phyloP scores from a whole-genome alignment of 2,113 vertebrate species.

The Jacana jacana region DNA sequence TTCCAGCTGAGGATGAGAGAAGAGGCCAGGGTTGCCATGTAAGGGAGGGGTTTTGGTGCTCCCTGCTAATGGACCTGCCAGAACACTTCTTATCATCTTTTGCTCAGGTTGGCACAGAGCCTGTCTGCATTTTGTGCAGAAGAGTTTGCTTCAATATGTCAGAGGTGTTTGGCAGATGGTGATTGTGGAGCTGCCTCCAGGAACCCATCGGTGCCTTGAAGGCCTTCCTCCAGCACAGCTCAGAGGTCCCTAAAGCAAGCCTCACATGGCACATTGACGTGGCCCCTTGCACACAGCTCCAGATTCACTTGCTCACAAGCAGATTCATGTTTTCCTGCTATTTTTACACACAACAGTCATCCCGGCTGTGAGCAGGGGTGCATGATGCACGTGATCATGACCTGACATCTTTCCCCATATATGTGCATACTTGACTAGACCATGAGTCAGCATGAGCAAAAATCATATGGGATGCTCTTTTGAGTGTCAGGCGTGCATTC shows the following conservation, averaged over 20 bases:
- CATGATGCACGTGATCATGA: neutral
- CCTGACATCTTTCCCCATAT: neutral
- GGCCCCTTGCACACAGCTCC: neutral
- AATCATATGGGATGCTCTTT: neutral
- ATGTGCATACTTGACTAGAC: neutral
- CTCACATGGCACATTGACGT: accelerated
- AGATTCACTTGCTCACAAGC: neutral
- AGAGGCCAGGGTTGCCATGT: neutral
- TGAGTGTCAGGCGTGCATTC: neutral
- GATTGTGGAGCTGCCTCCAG: neutral
- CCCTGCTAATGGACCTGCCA: neutral
- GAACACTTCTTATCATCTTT: neutral
- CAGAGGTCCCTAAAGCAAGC: neutral
- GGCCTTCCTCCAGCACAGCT: neutral
- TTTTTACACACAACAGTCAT: slow-evolving; percentile 28
- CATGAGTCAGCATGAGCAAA: neutral
- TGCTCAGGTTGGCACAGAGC: neutral
- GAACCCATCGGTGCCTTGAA: neutral
- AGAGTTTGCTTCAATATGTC: neutral
- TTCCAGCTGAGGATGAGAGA: neutral
- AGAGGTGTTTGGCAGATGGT: neutral
- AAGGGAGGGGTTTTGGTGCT: neutral
- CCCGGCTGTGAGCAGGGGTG: neutral
- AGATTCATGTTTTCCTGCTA: slow-evolving; percentile 34
- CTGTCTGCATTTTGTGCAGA: neutral